Evolutionary conservation across 2,113 vertebrate genomes (phyloP).

Genomic region (Chaenogobius annularis): DNA sequence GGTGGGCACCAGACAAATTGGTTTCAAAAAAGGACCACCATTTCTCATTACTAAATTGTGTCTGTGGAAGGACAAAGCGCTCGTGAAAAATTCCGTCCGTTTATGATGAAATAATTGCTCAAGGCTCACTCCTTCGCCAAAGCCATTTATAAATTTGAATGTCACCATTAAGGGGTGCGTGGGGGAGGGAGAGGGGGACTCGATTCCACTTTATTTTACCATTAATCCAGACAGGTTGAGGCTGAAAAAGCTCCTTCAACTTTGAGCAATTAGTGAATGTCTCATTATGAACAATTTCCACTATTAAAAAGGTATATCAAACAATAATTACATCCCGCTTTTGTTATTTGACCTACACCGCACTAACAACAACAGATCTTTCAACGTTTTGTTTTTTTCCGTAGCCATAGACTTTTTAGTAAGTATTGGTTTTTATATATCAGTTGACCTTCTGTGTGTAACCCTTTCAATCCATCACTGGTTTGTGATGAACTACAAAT

Average conservation of each 20-base stretch:
- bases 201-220: constrained; percentile 51
- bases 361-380: neutral
- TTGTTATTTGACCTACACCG: constrained; percentile 7
- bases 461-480: neutral
- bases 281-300: constrained; percentile 58
- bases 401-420: neutral
- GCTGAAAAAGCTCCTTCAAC: constrained; percentile 54
- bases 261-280: constrained; percentile 66
- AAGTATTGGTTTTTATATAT: neutral
- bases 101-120: constrained; percentile 75
- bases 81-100: constrained; percentile 71
- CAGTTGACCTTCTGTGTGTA: neutral
- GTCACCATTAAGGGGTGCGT: constrained; percentile 60
- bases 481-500: neutral
- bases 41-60: constrained; percentile 82
- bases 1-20: constrained; percentile 66
- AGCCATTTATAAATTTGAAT: constrained; percentile 76
- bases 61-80: constrained; percentile 73
- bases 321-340: constrained; percentile 32
- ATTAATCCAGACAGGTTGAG: constrained; percentile 59
- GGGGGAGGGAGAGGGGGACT: constrained; percentile 29
- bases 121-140: constrained; percentile 67
- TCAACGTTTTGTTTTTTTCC: neutral
- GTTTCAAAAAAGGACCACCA: constrained; percentile 61
- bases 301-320: constrained; percentile 40